Evolutionary conservation across 2,888 invertebrate genomes (phyloP).

Genomic region (Macaria liturata): DNA sequence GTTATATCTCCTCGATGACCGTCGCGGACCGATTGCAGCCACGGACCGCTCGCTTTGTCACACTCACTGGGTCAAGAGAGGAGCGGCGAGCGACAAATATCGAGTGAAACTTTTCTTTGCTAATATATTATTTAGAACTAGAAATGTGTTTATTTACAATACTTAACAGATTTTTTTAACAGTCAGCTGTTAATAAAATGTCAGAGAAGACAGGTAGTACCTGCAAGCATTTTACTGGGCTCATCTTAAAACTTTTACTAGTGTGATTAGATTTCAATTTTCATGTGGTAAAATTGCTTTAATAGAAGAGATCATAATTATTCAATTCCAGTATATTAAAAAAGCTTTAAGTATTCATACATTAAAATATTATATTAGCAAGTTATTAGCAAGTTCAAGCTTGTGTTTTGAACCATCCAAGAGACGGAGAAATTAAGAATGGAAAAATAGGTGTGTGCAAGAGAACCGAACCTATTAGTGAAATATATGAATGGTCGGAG

Average conservation of each 20-base stretch:
- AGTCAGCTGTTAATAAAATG: no score
- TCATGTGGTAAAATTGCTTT: no score
- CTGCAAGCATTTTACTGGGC: no score
- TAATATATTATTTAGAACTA: background rate
- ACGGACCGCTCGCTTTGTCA: constrained; percentile 66
- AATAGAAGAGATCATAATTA: no score
- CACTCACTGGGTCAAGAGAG: constrained; percentile 43
- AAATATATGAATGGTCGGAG: constrained; percentile 26
- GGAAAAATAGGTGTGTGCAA: constrained; percentile 57
- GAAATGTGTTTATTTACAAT: background rate
- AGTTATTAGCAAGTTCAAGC: constrained; percentile 4
- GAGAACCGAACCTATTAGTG: constrained; percentile 27
- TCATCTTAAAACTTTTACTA: no score
- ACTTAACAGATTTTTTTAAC: no score
- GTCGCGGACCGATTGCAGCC: constrained; percentile 70
- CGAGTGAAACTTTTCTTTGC: no score
- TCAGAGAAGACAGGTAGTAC: no score
- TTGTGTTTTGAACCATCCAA: constrained; percentile 39
- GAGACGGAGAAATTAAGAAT: constrained; percentile 54
- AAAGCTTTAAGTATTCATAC: no score
- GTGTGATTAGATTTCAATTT: no score
- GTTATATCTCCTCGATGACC: constrained; percentile 80
- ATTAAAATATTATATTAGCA: no score
- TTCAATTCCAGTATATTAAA: no score
- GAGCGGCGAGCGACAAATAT: constrained; percentile 29